Base-by-base conservation (phyloP, 2,113 vertebrate species). In the Ovis aries region DNA sequence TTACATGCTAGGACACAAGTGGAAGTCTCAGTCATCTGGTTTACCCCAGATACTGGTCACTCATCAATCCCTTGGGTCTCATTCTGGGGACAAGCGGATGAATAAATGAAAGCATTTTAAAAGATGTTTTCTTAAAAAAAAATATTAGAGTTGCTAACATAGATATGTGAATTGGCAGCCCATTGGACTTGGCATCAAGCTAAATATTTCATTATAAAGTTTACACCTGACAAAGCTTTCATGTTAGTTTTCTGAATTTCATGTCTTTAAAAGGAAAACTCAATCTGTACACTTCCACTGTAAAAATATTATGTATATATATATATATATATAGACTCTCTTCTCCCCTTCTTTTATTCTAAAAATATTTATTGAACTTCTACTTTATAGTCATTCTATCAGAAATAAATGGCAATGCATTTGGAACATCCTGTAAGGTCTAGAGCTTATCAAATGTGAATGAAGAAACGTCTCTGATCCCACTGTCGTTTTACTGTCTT, bases 161-260 rank as follows among this genome's bases (percentile, higher is more conserved):
- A 94, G 82, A 96, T 88, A 97, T 88, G 83, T 81, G 93, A 87
- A 83, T 95, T 97, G 97, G 95, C 93, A 95, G 57, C 85, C 43
- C 23, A 57, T 55, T 77, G 48, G 91, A 95, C 36, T 93, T 96
- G 91, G 96, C 86, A 95, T 45, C n/a, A 25, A 78, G 45, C n/a
- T 89, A 67, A 59, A 92, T 31, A 62, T 94, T 96, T 96, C 88
- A 95, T 94, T 89, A 55, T 43, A 84, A 97, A 80, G 53, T 98
- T 97, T 97, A 62, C 55, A 95, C 93, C 86, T 97, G 96, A 96
- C 97, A 97, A 97, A 96, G 55, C 50, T 83, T 94, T 91, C 83
- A 52, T 94, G 94, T 95, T 67, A 60, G 59, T 96, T 90, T 97
- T 96, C 81, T 40, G 33, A 87, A 25, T 93, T 94, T 91, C 40